These are phyloP conservation scores for Alsophila aescularia DNA, from an alignment of 2,888 invertebrate species.

Conservation along the genomic window DNA sequence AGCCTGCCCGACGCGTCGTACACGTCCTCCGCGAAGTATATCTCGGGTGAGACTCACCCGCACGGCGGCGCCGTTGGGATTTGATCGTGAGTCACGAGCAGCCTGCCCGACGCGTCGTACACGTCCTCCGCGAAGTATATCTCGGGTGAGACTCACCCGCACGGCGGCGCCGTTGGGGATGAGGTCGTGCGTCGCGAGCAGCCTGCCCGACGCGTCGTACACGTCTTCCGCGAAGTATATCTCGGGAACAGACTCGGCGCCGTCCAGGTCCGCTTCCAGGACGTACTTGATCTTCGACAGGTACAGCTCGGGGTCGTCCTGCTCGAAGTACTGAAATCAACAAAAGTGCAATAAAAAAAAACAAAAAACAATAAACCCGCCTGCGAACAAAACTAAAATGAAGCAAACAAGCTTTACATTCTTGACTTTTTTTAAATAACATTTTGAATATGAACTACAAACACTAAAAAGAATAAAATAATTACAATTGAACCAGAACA, in stretches of 20 bases:
- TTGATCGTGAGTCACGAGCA: conserved; percentile 91
- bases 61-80: conserved; percentile 59
- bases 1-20: no score
- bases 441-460: no score
- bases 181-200: conserved; percentile 91
- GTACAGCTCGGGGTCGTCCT: conserved; percentile 97
- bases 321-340: conserved; percentile 92
- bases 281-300: conserved; percentile 97
- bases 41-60: no score
- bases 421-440: no score
- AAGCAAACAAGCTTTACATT: no score
- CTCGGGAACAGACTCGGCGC: conserved; percentile 88
- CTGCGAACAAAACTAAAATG: no score
- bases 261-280: conserved; percentile 94
- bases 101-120: conserved; percentile 90
- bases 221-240: conserved; percentile 95
- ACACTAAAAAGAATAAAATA: no score
- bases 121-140: conserved; percentile 94
- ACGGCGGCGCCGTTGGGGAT: conserved; percentile 92
- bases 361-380: background rate
- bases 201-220: conserved; percentile 90
- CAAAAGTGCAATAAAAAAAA: background rate
- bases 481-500: no score
- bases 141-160: conserved; percentile 47
- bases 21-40: no score